Conservation (phyloP, 2,797 vertebrate species). For the Microcaecilia unicolor region DNA sequence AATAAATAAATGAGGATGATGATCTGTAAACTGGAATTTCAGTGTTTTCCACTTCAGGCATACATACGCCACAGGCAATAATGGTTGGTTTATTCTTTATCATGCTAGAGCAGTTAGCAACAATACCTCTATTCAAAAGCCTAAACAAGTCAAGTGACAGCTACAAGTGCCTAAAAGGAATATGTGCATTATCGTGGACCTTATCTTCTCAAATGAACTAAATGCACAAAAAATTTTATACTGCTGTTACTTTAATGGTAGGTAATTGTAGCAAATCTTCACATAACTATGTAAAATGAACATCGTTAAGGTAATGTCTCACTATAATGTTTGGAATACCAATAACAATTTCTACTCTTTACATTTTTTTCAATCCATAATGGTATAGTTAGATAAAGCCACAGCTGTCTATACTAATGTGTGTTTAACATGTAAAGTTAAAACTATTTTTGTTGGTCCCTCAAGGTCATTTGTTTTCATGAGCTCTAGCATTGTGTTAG, state of each 20-base stretch:
- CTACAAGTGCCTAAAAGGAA: slow-evolving; percentile 23
- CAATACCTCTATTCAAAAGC: slow-evolving; percentile 33
- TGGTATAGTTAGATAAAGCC: no score
- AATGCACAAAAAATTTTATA: no score
- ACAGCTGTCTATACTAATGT: no score
- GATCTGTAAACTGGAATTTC: slow-evolving; percentile 29
- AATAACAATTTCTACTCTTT: no score
- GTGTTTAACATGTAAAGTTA: no score
- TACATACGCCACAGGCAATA: slow-evolving; percentile 24
- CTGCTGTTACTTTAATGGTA: slow-evolving; percentile 1
- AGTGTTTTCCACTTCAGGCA: slow-evolving; percentile 26
- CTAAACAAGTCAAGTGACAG: slow-evolving; percentile 25
- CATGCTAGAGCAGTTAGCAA: slow-evolving; percentile 30
- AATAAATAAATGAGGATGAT: no score
- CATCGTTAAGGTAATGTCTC: background rate
- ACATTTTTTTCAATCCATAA: no score
- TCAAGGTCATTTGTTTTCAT: no score
- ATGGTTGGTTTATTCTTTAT: slow-evolving; percentile 34
- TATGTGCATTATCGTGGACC: slow-evolving; percentile 1
- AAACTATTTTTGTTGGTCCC: no score
- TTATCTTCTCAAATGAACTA: slow-evolving; percentile 13
- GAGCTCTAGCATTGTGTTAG: no score
- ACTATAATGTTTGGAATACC: no score
- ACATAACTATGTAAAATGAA: background rate
- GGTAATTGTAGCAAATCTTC: background rate